Percentiles rank a stretch among this genome's conserved stretches.
Conservation (phyloP, 2,888 invertebrate genomes). For the Melangyna quadrimaculata region DNA sequence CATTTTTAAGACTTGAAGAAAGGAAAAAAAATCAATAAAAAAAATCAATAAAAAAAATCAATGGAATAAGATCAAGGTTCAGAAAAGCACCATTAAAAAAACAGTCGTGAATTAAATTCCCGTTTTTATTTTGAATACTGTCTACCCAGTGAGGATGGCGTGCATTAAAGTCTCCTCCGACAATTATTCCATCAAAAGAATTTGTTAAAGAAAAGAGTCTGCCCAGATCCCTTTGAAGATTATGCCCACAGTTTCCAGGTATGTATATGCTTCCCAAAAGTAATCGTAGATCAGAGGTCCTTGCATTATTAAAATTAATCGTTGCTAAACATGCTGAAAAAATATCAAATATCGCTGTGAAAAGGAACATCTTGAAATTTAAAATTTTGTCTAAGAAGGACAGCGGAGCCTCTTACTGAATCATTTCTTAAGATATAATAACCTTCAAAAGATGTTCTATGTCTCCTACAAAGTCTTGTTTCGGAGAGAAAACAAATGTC, state of each 20-base stretch:
- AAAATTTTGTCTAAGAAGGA: not conserved
- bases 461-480: too few relatives aligned
- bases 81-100: not conserved
- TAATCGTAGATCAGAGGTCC: not conserved
- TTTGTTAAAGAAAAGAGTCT: not conserved
- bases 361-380: not conserved
- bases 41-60: too few relatives aligned
- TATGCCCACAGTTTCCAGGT: not conserved
- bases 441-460: too few relatives aligned
- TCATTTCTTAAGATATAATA: too few relatives aligned
- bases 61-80: slow-evolving; percentile 5
- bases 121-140: not conserved
- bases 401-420: not conserved
- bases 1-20: not conserved
- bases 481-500: too few relatives aligned
- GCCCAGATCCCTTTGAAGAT: not conserved
- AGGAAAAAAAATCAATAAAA: too few relatives aligned
- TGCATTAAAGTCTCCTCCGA: too few relatives aligned
- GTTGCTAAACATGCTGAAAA: not conserved
- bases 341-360: not conserved
- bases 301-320: not conserved
- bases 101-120: not conserved
- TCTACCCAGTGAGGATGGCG: slow-evolving; percentile 7
- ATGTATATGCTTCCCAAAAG: not conserved
- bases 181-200: not conserved